Percentiles rank a stretch among this genome's conserved stretches.
These are phyloP conservation scores for Porites rus DNA, from an alignment of 92 coral and sea anemone genomes.

Conservation along the genomic window DNA sequence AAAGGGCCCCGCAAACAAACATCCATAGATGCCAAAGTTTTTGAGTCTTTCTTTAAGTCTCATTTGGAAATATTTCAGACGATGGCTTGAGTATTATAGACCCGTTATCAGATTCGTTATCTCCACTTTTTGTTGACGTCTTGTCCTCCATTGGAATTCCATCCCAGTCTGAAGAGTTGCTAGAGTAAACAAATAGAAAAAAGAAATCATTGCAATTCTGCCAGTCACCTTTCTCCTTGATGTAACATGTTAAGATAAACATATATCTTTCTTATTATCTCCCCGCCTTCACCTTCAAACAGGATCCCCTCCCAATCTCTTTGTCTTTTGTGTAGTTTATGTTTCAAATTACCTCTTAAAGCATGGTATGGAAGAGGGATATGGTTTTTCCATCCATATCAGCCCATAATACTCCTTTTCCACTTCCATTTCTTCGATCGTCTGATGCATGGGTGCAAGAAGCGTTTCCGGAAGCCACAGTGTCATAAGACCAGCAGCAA, in stretches of 20 bases:
- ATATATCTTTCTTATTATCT: neutral
- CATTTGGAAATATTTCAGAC: too few relatives aligned
- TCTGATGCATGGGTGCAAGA: constrained; percentile 65
- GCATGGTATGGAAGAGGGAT: neutral
- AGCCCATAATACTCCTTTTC: constrained; percentile 31
- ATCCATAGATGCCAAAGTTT: too few relatives aligned
- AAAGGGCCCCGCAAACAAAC: too few relatives aligned
- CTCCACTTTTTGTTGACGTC: neutral
- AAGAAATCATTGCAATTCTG: neutral
- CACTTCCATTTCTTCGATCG: constrained; percentile 59
- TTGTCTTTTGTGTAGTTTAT: too few relatives aligned
- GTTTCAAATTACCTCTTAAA: constrained; percentile 4
- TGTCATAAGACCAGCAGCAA: constrained; percentile 65
- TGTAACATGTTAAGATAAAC: too few relatives aligned
- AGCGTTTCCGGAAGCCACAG: constrained; percentile 82
- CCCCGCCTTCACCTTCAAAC: neutral
- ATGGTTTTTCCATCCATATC: constrained; percentile 22
- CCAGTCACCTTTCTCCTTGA: neutral
- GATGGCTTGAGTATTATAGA: too few relatives aligned
- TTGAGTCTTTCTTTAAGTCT: too few relatives aligned
- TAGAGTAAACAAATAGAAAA: neutral
- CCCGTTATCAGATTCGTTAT: neutral
- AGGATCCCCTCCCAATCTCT: neutral
- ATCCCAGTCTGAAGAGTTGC: neutral
- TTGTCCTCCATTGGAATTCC: neutral